Evolutionary conservation across 2,113 vertebrate genomes (phyloP).

Genomic region (Sisor rabdophorus): DNA sequence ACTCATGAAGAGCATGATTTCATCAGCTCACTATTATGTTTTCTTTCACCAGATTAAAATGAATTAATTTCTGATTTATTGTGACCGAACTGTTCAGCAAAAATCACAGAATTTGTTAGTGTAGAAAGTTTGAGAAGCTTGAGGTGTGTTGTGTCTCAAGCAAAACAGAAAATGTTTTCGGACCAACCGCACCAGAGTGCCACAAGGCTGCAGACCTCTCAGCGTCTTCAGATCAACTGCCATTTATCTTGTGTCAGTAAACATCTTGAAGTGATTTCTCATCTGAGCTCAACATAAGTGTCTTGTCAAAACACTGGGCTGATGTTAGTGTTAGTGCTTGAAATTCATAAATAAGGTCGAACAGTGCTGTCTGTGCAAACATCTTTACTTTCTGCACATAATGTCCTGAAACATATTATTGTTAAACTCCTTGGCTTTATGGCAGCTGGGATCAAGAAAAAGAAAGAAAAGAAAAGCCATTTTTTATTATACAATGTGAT

Average conservation of each 20-base stretch:
- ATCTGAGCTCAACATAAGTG: slow-evolving; percentile 48
- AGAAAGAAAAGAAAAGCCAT: not conserved
- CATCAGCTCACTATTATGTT: not conserved
- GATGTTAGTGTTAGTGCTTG: slow-evolving; percentile 48
- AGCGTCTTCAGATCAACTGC: slow-evolving; percentile 58
- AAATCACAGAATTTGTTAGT: not conserved
- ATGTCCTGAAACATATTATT: not conserved
- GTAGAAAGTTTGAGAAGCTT: slow-evolving; percentile 33
- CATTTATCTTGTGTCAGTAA: slow-evolving; percentile 66
- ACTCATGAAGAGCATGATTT: not conserved
- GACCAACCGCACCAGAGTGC: slow-evolving; percentile 52
- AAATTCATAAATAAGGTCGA: slow-evolving; percentile 53
- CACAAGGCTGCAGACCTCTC: slow-evolving; percentile 58
- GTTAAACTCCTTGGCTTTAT: not conserved
- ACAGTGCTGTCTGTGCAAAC: slow-evolving; percentile 37
- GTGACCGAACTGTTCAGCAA: slow-evolving; percentile 1
- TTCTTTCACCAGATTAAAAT: not conserved
- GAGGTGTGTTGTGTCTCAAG: slow-evolving; percentile 28
- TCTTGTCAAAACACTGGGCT: slow-evolving; percentile 52
- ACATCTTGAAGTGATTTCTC: slow-evolving; percentile 54
- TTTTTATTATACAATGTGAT: not conserved
- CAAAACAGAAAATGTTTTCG: slow-evolving; percentile 56
- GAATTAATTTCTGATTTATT: not conserved
- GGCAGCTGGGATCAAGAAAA: not conserved
- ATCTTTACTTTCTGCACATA: slow-evolving; percentile 28